Base-by-base conservation (phyloP, 2,888 invertebrate genomes). In the Tetragnatha montana region DNA sequence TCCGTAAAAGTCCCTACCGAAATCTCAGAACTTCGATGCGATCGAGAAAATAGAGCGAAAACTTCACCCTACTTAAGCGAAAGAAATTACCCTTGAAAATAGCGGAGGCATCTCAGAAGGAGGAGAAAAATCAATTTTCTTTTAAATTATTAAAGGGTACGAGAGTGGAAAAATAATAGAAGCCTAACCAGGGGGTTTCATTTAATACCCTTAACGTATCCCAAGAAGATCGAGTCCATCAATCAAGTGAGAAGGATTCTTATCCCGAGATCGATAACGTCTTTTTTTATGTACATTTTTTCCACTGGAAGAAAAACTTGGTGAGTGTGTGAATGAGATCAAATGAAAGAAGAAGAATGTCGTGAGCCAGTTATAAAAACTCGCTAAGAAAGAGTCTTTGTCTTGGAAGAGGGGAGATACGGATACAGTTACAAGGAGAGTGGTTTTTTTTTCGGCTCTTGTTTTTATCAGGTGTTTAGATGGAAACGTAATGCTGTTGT, bases 171-270 rank as follows among this genome's bases (percentile, higher is more conserved):
- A 79, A 79, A 73, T 79, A 88, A 76, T 73, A 60, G 73, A 50
- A 74, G 70, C 80, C 80, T 88, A 79, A 88, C 88, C 73, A 88
- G 79, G 81, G 70, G 80, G 89, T 89, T 89, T 85, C 84, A 89
- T 84, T 85, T 89, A 85, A 85, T 89, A 85, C 84, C 74, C 80
- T 75, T 85, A 89, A 85, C 84, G 79, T 84, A 81, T 80, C 85
- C 84, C 19, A 22, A 69, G 51, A 89, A 75, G 78, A 83, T 69
- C 75, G 51, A 10, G 74, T 19, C 84, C 84, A 89, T 89, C 82
- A 80, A 89, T 89, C 89, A 89, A 84, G 85, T 60, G 75, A 75
- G 75, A 47, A 75, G 85, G 84, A 89, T 85, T 85, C 84, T 84
- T 81, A 83, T 68, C 81, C 79, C 14, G 81, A 35, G 35, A 47